phyloP scores from a whole-genome alignment of 2,888 invertebrate genomes.

The Lepidonotus clava region DNA sequence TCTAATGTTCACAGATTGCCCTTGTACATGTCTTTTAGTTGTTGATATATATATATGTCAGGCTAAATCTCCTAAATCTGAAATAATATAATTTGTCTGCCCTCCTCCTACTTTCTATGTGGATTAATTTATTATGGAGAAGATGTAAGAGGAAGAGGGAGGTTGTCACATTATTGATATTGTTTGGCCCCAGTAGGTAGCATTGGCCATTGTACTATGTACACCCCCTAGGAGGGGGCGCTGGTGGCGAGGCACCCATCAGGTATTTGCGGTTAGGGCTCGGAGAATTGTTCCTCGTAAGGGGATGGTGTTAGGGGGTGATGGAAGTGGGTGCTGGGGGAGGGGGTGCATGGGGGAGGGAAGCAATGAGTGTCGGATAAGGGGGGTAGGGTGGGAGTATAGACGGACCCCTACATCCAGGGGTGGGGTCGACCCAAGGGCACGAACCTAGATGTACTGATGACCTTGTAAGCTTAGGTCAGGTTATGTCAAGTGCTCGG shows the following conservation, averaged over 20 bases:
- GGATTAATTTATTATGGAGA: conserved; percentile 14
- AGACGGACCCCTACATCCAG: conserved; percentile 42
- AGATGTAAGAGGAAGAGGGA: not conserved
- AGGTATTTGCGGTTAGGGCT: conserved; percentile 26
- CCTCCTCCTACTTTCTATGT: not conserved
- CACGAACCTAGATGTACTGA: conserved; percentile 47
- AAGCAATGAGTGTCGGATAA: not conserved
- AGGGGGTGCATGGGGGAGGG: not conserved
- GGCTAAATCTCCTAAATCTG: not conserved
- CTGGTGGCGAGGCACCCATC: conserved; percentile 17
- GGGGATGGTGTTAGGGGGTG: not conserved
- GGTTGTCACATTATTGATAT: conserved; percentile 32
- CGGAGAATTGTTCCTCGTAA: not conserved
- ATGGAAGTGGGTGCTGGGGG: not conserved
- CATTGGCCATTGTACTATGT: not conserved
- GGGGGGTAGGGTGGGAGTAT: not conserved
- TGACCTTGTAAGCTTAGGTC: conserved; percentile 42
- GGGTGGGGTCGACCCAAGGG: conserved; percentile 43
- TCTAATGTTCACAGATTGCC: too few species aligned
- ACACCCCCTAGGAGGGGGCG: not conserved
- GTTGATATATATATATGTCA: too few species aligned
- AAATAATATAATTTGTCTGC: not conserved
- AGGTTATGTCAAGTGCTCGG: conserved; percentile 27
- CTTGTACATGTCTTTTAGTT: too few species aligned
- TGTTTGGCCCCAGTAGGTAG: conserved; percentile 31